A percentile compares a stretch with the other conserved stretches of the same genome.
These are phyloP conservation scores for Anthophora plumipes DNA, from an alignment of 2,888 invertebrate genomes.

Conservation along the genomic window DNA sequence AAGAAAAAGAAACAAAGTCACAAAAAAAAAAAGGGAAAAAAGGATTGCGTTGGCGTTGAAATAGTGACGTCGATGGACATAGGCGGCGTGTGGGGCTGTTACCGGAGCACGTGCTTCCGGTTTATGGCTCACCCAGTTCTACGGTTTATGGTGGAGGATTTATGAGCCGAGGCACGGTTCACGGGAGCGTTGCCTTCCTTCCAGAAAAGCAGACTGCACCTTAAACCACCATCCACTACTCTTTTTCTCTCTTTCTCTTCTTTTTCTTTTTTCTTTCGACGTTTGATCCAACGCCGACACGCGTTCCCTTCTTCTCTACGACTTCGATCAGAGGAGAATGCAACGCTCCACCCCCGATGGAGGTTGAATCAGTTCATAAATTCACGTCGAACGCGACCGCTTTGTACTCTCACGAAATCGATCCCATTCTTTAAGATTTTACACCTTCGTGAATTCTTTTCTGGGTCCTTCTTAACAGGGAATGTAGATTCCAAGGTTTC, in stretches of 20 bases:
- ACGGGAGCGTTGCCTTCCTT: conserved; percentile 51
- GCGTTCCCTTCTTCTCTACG: too few relatives aligned
- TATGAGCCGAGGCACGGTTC: conserved; percentile 62
- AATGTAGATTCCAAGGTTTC: background rate
- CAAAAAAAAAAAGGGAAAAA: conserved; percentile 28
- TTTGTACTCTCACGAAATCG: conserved; percentile 18
- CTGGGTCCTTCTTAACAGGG: too few relatives aligned
- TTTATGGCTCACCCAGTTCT: conserved; percentile 68
- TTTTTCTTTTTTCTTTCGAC: conserved; percentile 5
- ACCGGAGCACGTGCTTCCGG: conserved; percentile 69
- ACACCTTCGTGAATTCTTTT: conserved; percentile 12
- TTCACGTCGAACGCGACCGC: conserved; percentile 14
- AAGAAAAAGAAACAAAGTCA: conserved; percentile 26
- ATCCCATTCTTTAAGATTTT: conserved; percentile 25
- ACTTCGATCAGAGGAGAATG: conserved; percentile 50
- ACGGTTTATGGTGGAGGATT: conserved; percentile 65
- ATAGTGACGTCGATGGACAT: conserved; percentile 38
- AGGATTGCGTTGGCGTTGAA: conserved; percentile 30
- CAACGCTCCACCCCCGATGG: conserved; percentile 17
- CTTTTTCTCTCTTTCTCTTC: background rate
- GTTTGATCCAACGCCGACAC: conserved; percentile 58
- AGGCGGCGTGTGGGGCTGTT: background rate
- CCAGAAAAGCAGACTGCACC: conserved; percentile 55
- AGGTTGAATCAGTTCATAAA: conserved; percentile 55
- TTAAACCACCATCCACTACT: conserved; percentile 1